Base-by-base conservation (phyloP, 1,140 invertebrate species). In the Phortica variegata region DNA sequence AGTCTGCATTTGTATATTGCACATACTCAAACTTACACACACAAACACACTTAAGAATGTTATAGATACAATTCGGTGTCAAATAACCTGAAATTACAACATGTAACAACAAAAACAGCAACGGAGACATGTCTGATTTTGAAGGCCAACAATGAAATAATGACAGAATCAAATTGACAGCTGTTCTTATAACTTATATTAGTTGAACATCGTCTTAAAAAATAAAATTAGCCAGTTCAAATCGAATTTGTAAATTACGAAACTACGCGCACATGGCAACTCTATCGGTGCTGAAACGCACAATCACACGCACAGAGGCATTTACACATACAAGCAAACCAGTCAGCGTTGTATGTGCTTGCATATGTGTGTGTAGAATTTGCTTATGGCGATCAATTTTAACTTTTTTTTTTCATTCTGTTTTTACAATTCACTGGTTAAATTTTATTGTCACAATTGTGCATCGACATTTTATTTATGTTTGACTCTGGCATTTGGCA, bases 31-130 rank as follows among this genome's bases (percentile, higher is more conserved):
- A n/a, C n/a, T n/a, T n/a, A n/a, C n/a, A n/a, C n/a, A n/a, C n/a
- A n/a, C n/a, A n/a, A n/a, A n/a, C n/a, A n/a, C n/a, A n/a, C n/a
- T n/a, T 68, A 68, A 68, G 58, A 43, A 60, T 68, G 63, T 68
- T 68, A 68, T 68, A 68, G 63, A 68, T 68, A 68, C 63, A 68
- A 63, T 68, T 68, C 60, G 65, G 65, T 68, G 58, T 63, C 65
- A 69, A 68, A 69, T 69, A 68, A 68, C 63, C 63, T 68, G 60
- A 68, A 69, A 68, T 68, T 68, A 68, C 65, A 68, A 55, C 59
- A 63, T 57, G 50, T 56, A 62, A 47, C 57, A 58, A 52, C 31
- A 54, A 29, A 50, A 8, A 43, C 16, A 10, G 2, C 29, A 18
- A 18, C 47, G 43, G 36, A 51, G n/a, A 12, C 20, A 38, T 21